phyloP scores from a whole-genome alignment of 2,113 vertebrate species.

The Clarias macrocephalus region DNA sequence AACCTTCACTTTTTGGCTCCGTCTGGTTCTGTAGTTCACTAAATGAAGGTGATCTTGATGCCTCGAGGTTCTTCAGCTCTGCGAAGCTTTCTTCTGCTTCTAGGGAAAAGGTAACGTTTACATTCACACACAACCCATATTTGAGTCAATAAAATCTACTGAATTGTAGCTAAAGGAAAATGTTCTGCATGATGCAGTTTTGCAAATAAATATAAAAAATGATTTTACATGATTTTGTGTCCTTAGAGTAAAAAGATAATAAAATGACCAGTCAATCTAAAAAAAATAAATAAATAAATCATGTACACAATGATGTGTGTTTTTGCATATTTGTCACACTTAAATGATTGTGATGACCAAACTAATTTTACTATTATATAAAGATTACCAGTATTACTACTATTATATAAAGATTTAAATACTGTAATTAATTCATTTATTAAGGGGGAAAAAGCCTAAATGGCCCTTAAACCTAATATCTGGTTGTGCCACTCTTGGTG shows the following conservation, averaged over 20 bases:
- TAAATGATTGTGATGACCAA: too few relatives aligned
- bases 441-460: too few relatives aligned
- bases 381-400: too few relatives aligned
- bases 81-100: conserved; percentile 46
- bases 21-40: conserved; percentile 37
- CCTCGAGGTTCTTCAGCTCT: conserved; percentile 48
- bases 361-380: too few relatives aligned
- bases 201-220: not conserved
- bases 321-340: not conserved
- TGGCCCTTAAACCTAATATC: too few relatives aligned
- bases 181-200: not conserved
- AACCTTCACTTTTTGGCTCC: conserved; percentile 24
- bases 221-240: not conserved
- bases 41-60: conserved; percentile 44
- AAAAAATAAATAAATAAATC: not conserved
- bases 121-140: not conserved
- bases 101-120: not conserved
- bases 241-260: not conserved
- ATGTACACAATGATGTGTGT: too few relatives aligned
- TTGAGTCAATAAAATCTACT: not conserved
- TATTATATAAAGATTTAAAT: too few relatives aligned
- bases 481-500: too few relatives aligned
- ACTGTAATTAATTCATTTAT: too few relatives aligned
- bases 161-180: not conserved
- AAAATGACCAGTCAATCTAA: not conserved